Conservation (phyloP, 1,140 invertebrate species). For the Vanessa atalanta region DNA sequence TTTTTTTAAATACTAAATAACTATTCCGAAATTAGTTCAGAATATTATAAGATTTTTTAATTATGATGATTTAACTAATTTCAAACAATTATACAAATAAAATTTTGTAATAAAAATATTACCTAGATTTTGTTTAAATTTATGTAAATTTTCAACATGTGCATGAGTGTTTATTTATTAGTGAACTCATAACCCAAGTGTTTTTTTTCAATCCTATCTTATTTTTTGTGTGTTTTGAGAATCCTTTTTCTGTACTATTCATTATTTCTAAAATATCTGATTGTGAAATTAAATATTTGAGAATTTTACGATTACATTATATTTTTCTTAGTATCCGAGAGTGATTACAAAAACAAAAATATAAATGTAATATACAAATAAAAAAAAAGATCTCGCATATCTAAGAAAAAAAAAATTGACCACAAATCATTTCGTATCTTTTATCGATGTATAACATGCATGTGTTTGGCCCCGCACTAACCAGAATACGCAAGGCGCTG, state of each 20-base stretch:
- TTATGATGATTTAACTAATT: background rate
- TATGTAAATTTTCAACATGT: background rate
- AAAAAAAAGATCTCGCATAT: background rate
- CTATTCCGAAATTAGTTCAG: too few species aligned
- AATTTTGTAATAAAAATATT: background rate
- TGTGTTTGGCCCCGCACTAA: slow-evolving; percentile 79
- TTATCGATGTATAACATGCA: slow-evolving; percentile 76
- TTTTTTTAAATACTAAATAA: too few species aligned
- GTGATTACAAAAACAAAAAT: background rate
- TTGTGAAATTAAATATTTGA: background rate
- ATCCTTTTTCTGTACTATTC: background rate
- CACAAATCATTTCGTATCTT: slow-evolving; percentile 8
- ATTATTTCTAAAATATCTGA: slow-evolving; percentile 7
- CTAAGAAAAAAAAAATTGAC: background rate
- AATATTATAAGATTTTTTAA: background rate
- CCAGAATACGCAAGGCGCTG: slow-evolving; percentile 98
- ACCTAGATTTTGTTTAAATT: background rate
- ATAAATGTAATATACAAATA: background rate
- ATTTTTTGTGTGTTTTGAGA: slow-evolving; percentile 14
- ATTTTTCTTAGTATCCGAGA: slow-evolving; percentile 13
- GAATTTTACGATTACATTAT: background rate
- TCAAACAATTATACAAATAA: too few species aligned
- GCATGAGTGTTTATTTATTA: slow-evolving; percentile 23
- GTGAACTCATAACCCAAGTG: slow-evolving; percentile 14
- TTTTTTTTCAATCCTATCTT: slow-evolving; percentile 15